A percentile compares a stretch with the other conserved stretches of the same genome.
These are phyloP conservation scores for Toxotes chatareus DNA, from an alignment of 2,113 vertebrate genomes.

Conservation along the genomic window DNA sequence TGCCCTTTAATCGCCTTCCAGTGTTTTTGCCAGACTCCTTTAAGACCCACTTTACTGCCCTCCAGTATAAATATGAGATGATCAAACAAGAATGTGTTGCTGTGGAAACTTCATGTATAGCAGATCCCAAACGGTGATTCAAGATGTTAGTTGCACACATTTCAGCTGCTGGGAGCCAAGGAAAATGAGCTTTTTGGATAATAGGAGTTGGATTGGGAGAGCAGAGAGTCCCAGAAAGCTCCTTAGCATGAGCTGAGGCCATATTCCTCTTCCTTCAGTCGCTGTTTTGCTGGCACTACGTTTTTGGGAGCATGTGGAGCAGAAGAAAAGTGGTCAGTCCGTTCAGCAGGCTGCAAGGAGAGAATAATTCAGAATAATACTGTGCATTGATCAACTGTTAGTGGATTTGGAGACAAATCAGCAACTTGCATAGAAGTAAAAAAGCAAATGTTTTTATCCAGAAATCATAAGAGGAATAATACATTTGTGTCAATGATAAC, in stretches of 20 bases:
- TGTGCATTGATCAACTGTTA: neutral
- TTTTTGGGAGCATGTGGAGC: conserved; percentile 29
- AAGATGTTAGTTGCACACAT: conserved; percentile 74
- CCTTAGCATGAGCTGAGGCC: conserved; percentile 38
- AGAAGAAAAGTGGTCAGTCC: conserved; percentile 31
- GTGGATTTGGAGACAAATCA: conserved; percentile 17
- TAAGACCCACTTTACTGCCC: conserved; percentile 58
- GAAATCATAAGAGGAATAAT: neutral
- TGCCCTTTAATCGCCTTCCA: conserved; percentile 48
- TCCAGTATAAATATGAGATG: conserved; percentile 72
- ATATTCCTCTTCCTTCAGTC: conserved; percentile 53
- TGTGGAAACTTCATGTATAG: conserved; percentile 77
- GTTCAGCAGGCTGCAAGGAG: conserved; percentile 22
- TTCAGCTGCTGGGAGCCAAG: conserved; percentile 61
- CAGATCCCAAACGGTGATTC: conserved; percentile 74
- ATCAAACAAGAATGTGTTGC: conserved; percentile 73
- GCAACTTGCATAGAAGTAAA: neutral
- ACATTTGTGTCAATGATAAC: neutral
- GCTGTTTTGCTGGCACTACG: conserved; percentile 33
- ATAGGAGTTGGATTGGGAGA: conserved; percentile 52
- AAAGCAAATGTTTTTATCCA: neutral
- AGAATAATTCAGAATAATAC: conserved; percentile 18
- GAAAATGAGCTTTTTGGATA: conserved; percentile 77
- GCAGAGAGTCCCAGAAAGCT: conserved; percentile 60
- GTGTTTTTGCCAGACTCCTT: conserved; percentile 51